Evolutionary conservation across 2,797 vertebrate genomes (phyloP), one percentile per base, ranked within the genome.

Genomic region (Thalassophryne amazonica): DNA sequence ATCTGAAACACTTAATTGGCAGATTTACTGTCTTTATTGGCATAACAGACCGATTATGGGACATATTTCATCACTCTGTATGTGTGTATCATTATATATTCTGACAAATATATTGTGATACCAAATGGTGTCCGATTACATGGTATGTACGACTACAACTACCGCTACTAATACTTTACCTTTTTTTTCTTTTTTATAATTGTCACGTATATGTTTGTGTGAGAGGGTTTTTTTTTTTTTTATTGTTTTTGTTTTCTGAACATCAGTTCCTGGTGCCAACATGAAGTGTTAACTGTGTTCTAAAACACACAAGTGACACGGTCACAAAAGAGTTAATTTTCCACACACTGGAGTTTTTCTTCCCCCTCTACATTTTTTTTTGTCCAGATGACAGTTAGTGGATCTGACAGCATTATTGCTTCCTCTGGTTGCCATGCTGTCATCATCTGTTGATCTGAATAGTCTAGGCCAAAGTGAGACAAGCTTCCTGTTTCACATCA

Each of bases 391-490:
- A 70, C 27, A 15, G 52, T 61, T 8, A 61, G 45, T 35, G 20
- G 13, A 59, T 65, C 36, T 79, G 83, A 85, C 84, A 76, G 77
- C 38, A 63, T 54, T 60, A 21, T 69, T 66, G 69, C 65, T 41
- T 52, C 37, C 40, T 24, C 70, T 29, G 42, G 57, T 61, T 18
- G 50, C 49, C 10, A 27, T 24, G 37, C 31, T 29, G 38, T 55
- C 61, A 67, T 28, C 43, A 33, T 46, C 42, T 15, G 59, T 36
- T 51, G 46, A 76, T 71, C 31, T 20, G 60, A 4, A 62, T 48
- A 42, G 69, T 80, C 68, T 34, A 22, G 43, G 18, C 72, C 62
- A 65, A 70, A 73, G 53, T 50, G 67, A 79, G 47, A 74, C 54
- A 24, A 64, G 46, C 43, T 28, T 57, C 41, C 7, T 25, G 7